Evolutionary conservation across 1,140 invertebrate species (phyloP).

Genomic region (Drosophila melanogaster): Release_6_plus_ISO1_MT NT_033777.3:23897001-23897500

Average conservation of each 20-base stretch:
- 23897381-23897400: no score
- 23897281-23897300: slow-evolving; percentile 74
- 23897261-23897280: slow-evolving; percentile 80
- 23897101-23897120: slow-evolving; percentile 77
- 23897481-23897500: slow-evolving; percentile 85
- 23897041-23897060: slow-evolving; percentile 59
- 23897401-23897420: slow-evolving; percentile 82
- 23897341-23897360: slow-evolving; percentile 88
- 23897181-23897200: slow-evolving; percentile 29
- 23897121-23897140: slow-evolving; percentile 79
- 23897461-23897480: slow-evolving; percentile 92
- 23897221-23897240: background rate
- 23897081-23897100: slow-evolving; percentile 35
- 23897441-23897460: slow-evolving; percentile 86
- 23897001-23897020: slow-evolving; percentile 64
- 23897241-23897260: slow-evolving; percentile 63
- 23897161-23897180: slow-evolving; percentile 67
- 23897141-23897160: slow-evolving; percentile 72
- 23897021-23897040: slow-evolving; percentile 38
- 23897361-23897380: background rate
- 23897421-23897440: slow-evolving; percentile 79
- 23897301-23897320: slow-evolving; percentile 86
- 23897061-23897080: slow-evolving; percentile 63
- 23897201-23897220: background rate
- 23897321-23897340: slow-evolving; percentile 93